A percentile compares a stretch with the other conserved stretches of the same genome.
These are phyloP conservation scores for Eutrigla gurnardus DNA, from an alignment of 2,797 vertebrate species.

Conservation along the genomic window DNA sequence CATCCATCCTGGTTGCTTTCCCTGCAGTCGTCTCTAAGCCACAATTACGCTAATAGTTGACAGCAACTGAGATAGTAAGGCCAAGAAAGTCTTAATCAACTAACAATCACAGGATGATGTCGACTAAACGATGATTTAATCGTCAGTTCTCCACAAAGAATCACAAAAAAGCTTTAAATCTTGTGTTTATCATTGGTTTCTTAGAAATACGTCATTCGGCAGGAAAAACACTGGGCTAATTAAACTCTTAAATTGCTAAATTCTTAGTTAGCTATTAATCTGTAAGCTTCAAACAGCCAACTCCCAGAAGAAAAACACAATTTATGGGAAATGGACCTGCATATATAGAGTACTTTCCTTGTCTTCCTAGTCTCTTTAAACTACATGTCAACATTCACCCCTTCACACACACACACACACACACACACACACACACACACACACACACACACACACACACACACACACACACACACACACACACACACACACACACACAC, in stretches of 20 bases:
- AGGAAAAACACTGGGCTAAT: no score
- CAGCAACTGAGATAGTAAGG: neutral
- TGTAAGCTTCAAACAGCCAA: neutral
- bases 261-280: neutral
- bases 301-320: neutral
- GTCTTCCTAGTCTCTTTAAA: no score
- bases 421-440: neutral
- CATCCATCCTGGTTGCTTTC: slow-evolving; percentile 27
- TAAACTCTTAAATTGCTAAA: neutral
- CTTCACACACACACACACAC: neutral
- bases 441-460: neutral
- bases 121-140: no score
- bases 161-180: no score
- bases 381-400: neutral
- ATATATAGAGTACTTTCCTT: no score
- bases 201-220: no score
- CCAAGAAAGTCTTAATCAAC: no score
- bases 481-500: neutral
- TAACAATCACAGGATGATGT: no score
- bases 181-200: no score
- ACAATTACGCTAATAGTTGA: slow-evolving; percentile 13
- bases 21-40: neutral
- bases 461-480: neutral
- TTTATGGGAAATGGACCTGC: neutral
- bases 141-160: no score